A percentile compares a stretch with the other conserved stretches of the same genome.
Evolutionary conservation across 2,113 vertebrate genomes (phyloP).

Genomic region (Lagopus muta): DNA sequence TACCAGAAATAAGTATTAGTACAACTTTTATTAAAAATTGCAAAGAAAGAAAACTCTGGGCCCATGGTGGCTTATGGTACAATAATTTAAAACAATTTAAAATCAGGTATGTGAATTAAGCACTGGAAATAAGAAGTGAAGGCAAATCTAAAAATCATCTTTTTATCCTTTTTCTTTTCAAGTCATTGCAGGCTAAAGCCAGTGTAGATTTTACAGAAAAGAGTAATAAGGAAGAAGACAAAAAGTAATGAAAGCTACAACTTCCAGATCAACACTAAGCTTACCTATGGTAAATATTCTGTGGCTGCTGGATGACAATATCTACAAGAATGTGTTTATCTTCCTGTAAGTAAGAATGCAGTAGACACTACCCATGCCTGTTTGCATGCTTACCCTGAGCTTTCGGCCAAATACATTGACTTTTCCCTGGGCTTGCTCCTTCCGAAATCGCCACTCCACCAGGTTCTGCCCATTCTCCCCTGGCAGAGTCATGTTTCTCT

Average conservation of each 20-base stretch:
- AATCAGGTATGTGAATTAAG: background rate
- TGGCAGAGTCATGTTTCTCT: constrained; percentile 95
- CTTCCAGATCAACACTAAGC: background rate
- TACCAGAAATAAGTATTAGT: background rate
- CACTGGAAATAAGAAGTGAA: background rate
- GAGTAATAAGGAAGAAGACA: background rate
- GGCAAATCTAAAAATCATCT: background rate
- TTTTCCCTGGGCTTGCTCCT: constrained; percentile 94
- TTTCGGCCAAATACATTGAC: constrained; percentile 97
- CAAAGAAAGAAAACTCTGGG: background rate
- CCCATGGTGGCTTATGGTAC: background rate
- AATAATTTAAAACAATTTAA: background rate
- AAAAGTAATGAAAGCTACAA: background rate
- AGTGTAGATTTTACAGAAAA: constrained; percentile 3
- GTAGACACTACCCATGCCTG: accelerated
- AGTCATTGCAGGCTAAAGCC: background rate
- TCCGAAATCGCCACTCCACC: constrained; percentile 97
- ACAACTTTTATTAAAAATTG: background rate
- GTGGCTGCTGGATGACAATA: background rate
- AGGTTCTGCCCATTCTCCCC: constrained; percentile 95
- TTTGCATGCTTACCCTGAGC: constrained; percentile 84
- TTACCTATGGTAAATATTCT: background rate
- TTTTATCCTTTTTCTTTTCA: background rate
- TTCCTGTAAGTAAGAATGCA: background rate
- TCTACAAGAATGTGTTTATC: background rate